Base-by-base conservation (phyloP, 1,140 invertebrate genomes). In the Tribolium castaneum region DNA sequence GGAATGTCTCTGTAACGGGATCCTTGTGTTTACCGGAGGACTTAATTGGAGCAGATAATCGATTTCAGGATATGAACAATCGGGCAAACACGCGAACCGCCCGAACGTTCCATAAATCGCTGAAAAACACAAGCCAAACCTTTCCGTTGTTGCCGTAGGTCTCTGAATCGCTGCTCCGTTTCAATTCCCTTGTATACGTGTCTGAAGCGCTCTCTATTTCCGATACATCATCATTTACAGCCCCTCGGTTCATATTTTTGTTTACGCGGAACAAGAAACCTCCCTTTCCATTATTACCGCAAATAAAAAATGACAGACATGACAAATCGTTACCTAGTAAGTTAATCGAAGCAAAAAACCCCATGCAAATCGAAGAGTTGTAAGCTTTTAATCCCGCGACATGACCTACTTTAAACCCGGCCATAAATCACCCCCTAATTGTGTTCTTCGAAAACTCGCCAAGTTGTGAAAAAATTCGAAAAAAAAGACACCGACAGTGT, bases 271-370 rank as follows among this genome's bases (percentile, higher is more conserved):
- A 52, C 51, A 16, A 50, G 49, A 50, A 12, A 3, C 51, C 2
- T 14, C 12, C 12, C 51, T 66, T 66, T 66, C 59, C 30, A 39
- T 66, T 66, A 66, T 66, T 66, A 66, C 30, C 12, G 6, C 25
- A 22, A 35, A 66, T 66, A 66, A 66, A 66, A 66, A 66, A n/a
- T 66, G 59, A 66, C 59, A 39, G 59, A 66, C 45, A 66, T 66
- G 59, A 66, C 59, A 66, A 66, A 66, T 66, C 30, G 59, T 66
- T 66, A 66, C 59, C 59, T 66, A 66, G 59, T 66, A 66, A 66
- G 59, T 66, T 66, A 66, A 66, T 66, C 59, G 59, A 66, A 66
- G 59, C 59, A 66, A 66, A 66, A 66, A 66, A 66, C 30, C 14
- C 14, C 45, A 66, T 66, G 59, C 59, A 66, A 66, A 66, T 66